phyloP scores from a whole-genome alignment of 2,888 invertebrate genomes.

The Ellobium chinense region DNA sequence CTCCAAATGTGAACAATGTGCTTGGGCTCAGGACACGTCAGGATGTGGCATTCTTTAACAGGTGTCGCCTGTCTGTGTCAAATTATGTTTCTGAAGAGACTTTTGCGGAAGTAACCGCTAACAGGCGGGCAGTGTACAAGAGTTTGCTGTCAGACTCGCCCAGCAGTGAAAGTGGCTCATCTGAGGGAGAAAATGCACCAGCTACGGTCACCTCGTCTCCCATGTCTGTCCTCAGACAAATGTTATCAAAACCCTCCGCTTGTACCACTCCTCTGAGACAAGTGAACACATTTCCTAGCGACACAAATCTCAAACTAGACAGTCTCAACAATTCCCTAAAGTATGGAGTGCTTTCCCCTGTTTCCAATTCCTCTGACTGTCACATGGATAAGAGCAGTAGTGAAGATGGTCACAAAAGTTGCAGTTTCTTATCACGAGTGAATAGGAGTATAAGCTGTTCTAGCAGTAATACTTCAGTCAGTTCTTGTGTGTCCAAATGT shows the following conservation, averaged over 20 bases:
- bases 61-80: slow-evolving; percentile 50
- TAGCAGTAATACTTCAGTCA: not conserved
- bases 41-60: not conserved
- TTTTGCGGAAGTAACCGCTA: slow-evolving; percentile 63
- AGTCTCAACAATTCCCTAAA: not conserved
- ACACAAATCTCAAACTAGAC: not conserved
- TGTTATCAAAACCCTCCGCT: not conserved
- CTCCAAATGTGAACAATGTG: slow-evolving; percentile 63
- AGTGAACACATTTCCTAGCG: not conserved
- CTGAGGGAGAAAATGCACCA: not conserved
- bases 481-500: not conserved
- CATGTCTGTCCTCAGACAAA: not conserved
- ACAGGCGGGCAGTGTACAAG: slow-evolving; percentile 61
- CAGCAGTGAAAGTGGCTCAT: not conserved
- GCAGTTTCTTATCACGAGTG: not conserved
- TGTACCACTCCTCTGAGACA: not conserved
- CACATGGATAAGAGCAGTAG: not conserved
- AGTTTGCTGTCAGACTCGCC: slow-evolving; percentile 61
- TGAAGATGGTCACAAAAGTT: not conserved
- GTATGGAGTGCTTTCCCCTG: not conserved
- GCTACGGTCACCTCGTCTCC: not conserved
- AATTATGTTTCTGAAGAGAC: slow-evolving; percentile 67
- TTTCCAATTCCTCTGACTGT: not conserved
- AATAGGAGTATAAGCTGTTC: not conserved
- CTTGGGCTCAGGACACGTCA: slow-evolving; percentile 64